Evolutionary conservation across 2,797 vertebrate species (phyloP).

Genomic region (Chlorospingus flavigularis): DNA sequence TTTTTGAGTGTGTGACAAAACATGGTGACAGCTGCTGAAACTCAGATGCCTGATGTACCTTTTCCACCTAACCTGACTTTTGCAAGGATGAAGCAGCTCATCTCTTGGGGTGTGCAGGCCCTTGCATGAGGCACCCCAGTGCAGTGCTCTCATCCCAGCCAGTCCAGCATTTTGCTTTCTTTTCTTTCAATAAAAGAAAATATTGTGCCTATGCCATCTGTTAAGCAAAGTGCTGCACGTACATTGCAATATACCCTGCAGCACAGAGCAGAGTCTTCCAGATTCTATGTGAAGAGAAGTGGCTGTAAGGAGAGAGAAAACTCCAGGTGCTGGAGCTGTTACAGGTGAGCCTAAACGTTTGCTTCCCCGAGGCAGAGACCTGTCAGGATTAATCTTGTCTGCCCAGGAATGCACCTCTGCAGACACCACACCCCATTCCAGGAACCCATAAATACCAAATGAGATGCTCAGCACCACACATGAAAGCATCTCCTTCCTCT

Average conservation of each 20-base stretch:
- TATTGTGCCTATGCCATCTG: not conserved
- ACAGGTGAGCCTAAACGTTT: constrained; percentile 45
- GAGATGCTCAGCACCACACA: not conserved
- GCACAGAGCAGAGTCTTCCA: not conserved
- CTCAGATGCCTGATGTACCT: not conserved
- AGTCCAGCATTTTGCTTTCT: not conserved
- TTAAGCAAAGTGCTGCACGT: constrained; percentile 6
- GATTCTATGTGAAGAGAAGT: constrained; percentile 10
- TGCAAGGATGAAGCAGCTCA: not conserved
- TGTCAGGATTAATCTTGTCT: constrained; percentile 56
- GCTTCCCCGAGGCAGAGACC: constrained; percentile 6
- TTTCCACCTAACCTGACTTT: not conserved
- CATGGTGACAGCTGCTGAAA: not conserved
- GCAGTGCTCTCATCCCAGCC: not conserved
- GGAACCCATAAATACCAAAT: constrained; percentile 9
- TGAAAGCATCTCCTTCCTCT: constrained; percentile 23
- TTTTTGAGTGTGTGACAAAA: constrained; percentile 4
- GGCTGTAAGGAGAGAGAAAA: constrained; percentile 15
- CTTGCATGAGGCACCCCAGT: not conserved
- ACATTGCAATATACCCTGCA: not conserved
- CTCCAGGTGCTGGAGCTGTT: constrained; percentile 59
- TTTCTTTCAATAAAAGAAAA: not conserved
- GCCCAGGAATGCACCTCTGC: constrained; percentile 26
- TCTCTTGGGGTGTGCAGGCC: not conserved
- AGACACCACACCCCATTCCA: constrained; percentile 50